These are phyloP conservation scores for Microcebus griseorufus DNA, from an alignment of 2,113 vertebrate genomes.

Conservation along the genomic window DNA sequence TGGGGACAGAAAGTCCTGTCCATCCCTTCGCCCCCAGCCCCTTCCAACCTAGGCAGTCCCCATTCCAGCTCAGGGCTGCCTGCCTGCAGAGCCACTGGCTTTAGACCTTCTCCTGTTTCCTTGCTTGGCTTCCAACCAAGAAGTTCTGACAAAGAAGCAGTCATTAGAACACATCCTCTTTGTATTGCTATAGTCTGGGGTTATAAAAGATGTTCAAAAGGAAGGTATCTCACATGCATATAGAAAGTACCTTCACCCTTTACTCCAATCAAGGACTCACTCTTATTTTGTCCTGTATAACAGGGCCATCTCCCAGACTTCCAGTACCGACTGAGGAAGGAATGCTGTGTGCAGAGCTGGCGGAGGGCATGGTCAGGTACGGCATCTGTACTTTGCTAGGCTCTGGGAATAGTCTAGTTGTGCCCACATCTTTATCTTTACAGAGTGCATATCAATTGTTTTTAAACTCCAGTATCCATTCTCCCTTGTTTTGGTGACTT, in stretches of 20 bases:
- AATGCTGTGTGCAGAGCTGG: background rate
- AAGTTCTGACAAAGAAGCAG: slow-evolving; percentile 48
- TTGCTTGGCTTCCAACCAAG: slow-evolving; percentile 49
- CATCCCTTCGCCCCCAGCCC: background rate
- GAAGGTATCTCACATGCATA: background rate
- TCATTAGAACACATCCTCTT: slow-evolving; percentile 45
- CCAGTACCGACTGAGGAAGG: background rate
- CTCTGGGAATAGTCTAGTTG: background rate
- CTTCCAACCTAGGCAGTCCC: background rate
- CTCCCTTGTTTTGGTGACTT: background rate
- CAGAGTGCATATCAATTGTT: background rate
- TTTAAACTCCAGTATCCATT: background rate
- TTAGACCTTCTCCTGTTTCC: slow-evolving; percentile 16
- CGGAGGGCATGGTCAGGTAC: background rate
- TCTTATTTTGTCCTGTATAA: background rate
- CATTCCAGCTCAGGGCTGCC: background rate
- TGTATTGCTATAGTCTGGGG: background rate
- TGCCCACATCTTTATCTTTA: background rate
- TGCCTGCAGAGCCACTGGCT: background rate
- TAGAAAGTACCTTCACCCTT: background rate
- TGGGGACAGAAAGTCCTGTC: background rate
- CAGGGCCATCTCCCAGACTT: background rate
- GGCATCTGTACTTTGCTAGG: background rate
- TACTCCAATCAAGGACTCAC: background rate
- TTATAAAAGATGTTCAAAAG: slow-evolving; percentile 28